Percentiles rank a stretch among this genome's conserved stretches.
Evolutionary conservation across 1,140 invertebrate species (phyloP).

Genomic region (Drosophila lacertosa): DNA sequence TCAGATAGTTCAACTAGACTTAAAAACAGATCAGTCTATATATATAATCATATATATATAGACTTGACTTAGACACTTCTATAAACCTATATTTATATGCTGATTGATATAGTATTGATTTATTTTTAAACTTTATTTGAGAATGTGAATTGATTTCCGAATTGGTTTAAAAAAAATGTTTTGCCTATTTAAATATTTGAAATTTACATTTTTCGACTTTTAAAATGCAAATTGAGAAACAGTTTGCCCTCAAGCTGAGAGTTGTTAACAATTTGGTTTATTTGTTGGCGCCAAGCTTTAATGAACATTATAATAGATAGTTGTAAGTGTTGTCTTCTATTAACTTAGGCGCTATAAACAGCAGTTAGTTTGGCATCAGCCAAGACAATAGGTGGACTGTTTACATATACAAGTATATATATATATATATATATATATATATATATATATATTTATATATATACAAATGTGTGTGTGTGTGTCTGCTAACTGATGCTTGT

Average conservation of each 20-base stretch:
- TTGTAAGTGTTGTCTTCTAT: neutral
- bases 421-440: neutral
- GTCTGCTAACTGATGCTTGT: neutral
- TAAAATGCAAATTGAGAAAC: too few relatives aligned
- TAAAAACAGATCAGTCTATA: too few relatives aligned
- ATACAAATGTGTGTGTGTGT: too few relatives aligned
- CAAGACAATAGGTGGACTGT: neutral
- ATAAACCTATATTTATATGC: neutral
- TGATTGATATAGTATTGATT: too few relatives aligned
- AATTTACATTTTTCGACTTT: too few relatives aligned
- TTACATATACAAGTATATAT: neutral
- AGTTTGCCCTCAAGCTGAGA: neutral
- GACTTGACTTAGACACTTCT: neutral
- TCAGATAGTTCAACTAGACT: too few relatives aligned
- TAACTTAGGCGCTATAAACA: constrained; percentile 1
- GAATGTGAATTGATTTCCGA: too few relatives aligned
- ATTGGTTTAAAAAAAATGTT: too few relatives aligned
- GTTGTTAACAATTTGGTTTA: neutral
- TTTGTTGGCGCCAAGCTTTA: neutral
- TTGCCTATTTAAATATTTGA: too few relatives aligned
- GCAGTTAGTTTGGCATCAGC: neutral
- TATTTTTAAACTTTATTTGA: too few relatives aligned
- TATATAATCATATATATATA: neutral
- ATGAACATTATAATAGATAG: neutral
- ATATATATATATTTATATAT: neutral